phyloP scores from a whole-genome alignment of 2,113 vertebrate species.

The Peucedramus taeniatus region DNA sequence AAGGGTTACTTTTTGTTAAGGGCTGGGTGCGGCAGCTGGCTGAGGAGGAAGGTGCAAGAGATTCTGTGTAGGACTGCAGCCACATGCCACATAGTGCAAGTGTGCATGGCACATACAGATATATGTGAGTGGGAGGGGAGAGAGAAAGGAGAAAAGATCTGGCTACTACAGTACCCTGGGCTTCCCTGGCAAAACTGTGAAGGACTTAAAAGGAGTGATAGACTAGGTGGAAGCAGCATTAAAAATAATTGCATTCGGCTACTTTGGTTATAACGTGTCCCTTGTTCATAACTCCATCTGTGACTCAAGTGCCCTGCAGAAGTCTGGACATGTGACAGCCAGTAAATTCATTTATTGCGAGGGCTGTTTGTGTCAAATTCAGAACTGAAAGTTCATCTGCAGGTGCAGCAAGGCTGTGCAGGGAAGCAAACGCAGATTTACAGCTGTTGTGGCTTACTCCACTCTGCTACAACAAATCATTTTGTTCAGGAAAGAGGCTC shows the following conservation, averaged over 20 bases:
- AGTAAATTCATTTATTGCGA: slow-evolving; percentile 38
- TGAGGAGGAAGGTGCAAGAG: background rate
- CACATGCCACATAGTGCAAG: background rate
- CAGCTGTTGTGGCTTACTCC: slow-evolving; percentile 31
- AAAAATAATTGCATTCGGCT: background rate
- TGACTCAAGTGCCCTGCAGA: slow-evolving; percentile 24
- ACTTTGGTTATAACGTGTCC: background rate
- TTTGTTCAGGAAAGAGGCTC: slow-evolving; percentile 32
- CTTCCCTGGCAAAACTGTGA: background rate
- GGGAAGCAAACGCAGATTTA: slow-evolving; percentile 54
- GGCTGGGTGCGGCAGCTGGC: background rate
- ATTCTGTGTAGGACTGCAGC: background rate
- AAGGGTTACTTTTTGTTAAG: background rate
- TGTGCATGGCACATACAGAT: background rate
- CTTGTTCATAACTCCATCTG: background rate
- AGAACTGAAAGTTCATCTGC: slow-evolving; percentile 59
- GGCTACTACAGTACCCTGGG: background rate
- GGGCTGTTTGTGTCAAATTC: slow-evolving; percentile 27
- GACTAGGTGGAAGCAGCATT: background rate
- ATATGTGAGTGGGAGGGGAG: background rate
- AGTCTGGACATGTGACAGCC: slow-evolving; percentile 25
- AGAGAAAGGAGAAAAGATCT: background rate
- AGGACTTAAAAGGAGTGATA: background rate
- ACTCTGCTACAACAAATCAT: slow-evolving; percentile 34
- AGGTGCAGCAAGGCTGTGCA: slow-evolving; percentile 33